phyloP scores from a whole-genome alignment of 2,113 vertebrate genomes.

The Solenodon paradoxus region DNA sequence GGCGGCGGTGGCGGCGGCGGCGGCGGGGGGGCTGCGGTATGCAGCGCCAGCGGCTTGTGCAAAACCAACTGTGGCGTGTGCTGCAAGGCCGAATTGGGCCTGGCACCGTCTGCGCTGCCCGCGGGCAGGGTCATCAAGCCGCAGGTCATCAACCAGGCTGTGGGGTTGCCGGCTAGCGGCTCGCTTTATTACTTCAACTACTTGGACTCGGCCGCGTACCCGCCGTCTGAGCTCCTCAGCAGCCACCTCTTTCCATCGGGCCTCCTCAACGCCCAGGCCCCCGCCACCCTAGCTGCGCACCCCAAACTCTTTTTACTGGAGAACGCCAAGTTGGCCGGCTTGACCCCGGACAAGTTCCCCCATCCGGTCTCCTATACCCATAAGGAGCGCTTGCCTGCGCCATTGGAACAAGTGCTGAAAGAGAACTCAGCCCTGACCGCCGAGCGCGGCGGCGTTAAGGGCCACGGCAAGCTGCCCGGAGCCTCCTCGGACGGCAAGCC shows the following conservation, averaged over 20 bases:
- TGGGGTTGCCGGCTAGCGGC: conserved; percentile 89
- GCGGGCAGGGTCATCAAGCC: conserved; percentile 93
- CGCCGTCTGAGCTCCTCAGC: conserved; percentile 89
- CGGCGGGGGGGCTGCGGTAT: conserved; percentile 76
- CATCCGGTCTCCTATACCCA: conserved; percentile 89
- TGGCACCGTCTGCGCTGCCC: conserved; percentile 86
- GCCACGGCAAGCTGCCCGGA: conserved; percentile 86
- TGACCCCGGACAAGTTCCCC: conserved; percentile 90
- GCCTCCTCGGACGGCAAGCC: conserved; percentile 89
- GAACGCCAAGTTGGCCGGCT: conserved; percentile 89
- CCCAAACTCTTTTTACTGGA: conserved; percentile 95
- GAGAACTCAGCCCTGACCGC: conserved; percentile 88
- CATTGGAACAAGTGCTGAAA: conserved; percentile 96
- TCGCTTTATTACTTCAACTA: conserved; percentile 98
- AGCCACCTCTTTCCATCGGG: conserved; percentile 92
- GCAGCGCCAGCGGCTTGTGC: conserved; percentile 88
- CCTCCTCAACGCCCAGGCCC: conserved; percentile 87
- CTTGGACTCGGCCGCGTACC: conserved; percentile 94
- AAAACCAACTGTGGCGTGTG: conserved; percentile 93
- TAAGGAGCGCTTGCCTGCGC: conserved; percentile 94
- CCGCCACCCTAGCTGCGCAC: conserved; percentile 90
- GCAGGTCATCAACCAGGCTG: conserved; percentile 94
- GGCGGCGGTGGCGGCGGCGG: conserved; percentile 28
- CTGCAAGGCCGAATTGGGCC: conserved; percentile 88
- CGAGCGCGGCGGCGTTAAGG: conserved; percentile 87